Conservation (phyloP, 1,140 invertebrate species). For the Physella acuta region DNA sequence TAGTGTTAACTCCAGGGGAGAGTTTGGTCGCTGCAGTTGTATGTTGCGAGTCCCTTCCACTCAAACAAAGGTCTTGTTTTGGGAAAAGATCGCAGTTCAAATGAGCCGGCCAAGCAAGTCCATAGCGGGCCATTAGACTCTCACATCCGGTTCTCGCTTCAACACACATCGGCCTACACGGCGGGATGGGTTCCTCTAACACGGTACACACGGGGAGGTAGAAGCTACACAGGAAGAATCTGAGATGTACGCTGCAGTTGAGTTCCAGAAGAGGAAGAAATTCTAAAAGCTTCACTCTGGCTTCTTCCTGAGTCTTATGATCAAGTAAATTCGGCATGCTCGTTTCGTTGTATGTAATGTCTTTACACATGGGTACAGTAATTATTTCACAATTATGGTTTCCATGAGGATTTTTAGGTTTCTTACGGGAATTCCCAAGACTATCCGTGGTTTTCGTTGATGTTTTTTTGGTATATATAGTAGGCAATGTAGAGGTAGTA, state of each 20-base stretch:
- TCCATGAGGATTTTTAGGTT: background rate
- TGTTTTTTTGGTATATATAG: background rate
- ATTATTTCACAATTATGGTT: slow-evolving; percentile 87
- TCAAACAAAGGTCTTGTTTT: slow-evolving; percentile 79
- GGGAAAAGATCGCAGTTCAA: slow-evolving; percentile 91
- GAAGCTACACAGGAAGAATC: slow-evolving; percentile 94
- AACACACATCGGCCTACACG: slow-evolving; percentile 49
- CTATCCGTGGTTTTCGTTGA: too few species aligned
- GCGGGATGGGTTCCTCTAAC: slow-evolving; percentile 83
- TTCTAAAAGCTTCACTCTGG: slow-evolving; percentile 86
- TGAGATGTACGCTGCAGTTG: slow-evolving; percentile 88
- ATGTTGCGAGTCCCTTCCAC: too few species aligned
- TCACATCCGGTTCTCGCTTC: slow-evolving; percentile 72
- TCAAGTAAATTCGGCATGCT: slow-evolving; percentile 93
- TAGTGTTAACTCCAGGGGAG: too few species aligned
- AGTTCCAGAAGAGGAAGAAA: slow-evolving; percentile 92
- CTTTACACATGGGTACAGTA: slow-evolving; percentile 85
- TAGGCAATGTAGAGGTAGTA: background rate
- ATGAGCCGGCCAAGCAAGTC: slow-evolving; percentile 89
- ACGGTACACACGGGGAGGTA: slow-evolving; percentile 89
- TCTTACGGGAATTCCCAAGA: background rate
- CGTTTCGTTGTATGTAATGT: slow-evolving; percentile 91
- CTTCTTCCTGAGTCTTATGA: slow-evolving; percentile 92
- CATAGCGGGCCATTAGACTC: slow-evolving; percentile 85
- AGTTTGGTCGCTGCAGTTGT: too few species aligned